phyloP scores from a whole-genome alignment of 2,113 vertebrate species.

The Barnardius zonarius region DNA sequence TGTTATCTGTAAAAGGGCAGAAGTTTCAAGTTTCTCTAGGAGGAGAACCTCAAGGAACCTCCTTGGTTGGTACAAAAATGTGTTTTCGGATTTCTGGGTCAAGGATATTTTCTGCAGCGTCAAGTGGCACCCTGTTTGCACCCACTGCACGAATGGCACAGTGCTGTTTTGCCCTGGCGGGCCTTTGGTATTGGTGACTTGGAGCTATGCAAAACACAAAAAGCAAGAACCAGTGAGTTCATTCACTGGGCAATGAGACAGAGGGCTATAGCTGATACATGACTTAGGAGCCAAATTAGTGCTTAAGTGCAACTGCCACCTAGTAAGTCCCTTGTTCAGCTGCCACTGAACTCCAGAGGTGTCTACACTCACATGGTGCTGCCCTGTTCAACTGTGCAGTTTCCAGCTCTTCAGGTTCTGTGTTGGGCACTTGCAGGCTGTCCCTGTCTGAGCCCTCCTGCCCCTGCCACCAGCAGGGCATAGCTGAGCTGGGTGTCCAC shows the following conservation, averaged over 20 bases:
- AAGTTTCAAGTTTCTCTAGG: background rate
- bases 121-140: background rate
- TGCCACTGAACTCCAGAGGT: background rate
- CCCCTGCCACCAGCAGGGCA: accelerated
- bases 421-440: background rate
- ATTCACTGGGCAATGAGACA: background rate
- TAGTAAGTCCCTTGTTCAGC: background rate
- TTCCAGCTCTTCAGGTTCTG: background rate
- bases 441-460: background rate
- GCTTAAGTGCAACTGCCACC: background rate
- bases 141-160: accelerated
- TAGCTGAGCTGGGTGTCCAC: background rate
- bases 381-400: accelerated
- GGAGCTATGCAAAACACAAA: background rate
- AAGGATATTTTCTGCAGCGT: background rate
- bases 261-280: background rate
- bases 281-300: background rate
- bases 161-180: background rate
- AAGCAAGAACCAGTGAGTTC: background rate
- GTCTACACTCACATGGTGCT: accelerated
- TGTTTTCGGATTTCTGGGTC: background rate
- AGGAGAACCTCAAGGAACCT: background rate
- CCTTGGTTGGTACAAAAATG: background rate
- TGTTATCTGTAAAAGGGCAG: background rate
- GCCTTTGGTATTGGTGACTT: background rate